Evolutionary conservation across 2,888 invertebrate genomes (phyloP), one percentile per base, ranked within the genome.

Genomic region (Panzeria rudis): DNA sequence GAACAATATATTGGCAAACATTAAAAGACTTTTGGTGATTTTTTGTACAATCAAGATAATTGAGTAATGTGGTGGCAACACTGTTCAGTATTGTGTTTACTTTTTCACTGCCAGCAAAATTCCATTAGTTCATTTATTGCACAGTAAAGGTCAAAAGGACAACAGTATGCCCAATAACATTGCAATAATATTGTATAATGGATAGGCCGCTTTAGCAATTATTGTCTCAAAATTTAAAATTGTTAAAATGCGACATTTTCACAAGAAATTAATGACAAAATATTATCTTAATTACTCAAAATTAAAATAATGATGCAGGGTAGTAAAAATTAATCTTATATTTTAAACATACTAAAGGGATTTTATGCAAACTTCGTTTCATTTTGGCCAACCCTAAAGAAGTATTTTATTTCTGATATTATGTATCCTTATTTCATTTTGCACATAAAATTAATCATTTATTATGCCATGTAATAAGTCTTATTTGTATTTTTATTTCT

Each of bases 371-470:
- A 20, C 44, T 59, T 25, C 17, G 17, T 47, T 71, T 15, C 20
- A 29, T 66, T 76, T 41, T 20, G 44, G 32, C 54, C 54, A 69
- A 25, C 54, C 83, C 73, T 52, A 23, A 64, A 41, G 64, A 59
- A 7, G 41, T 71, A 79, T 72, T 64, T 44, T 61, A 23, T 13
- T 7, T 59, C 38, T 20, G 44, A 35, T 64, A 80, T 38, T 23
- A n/a, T n/a, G n/a, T n/a, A n/a, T 44, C 25, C 6, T 50, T 68
- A 54, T 11, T 64, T 2, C 11, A 62, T 80, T 68, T 62, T 68
- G 54, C 68, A 50, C 69, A 73, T 47, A 56, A 73, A 81, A 81
- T 81, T 72, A 81, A 81, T 84, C 68, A 84, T 84, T 84, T 73
- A 44, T 68, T 78, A 20, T 80, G 66, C 47, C 50, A n/a, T 17